A percentile compares a stretch with the other conserved stretches of the same genome.
Conservation (phyloP, 2,797 vertebrate genomes). For the Neopelma chrysocephalum region DNA sequence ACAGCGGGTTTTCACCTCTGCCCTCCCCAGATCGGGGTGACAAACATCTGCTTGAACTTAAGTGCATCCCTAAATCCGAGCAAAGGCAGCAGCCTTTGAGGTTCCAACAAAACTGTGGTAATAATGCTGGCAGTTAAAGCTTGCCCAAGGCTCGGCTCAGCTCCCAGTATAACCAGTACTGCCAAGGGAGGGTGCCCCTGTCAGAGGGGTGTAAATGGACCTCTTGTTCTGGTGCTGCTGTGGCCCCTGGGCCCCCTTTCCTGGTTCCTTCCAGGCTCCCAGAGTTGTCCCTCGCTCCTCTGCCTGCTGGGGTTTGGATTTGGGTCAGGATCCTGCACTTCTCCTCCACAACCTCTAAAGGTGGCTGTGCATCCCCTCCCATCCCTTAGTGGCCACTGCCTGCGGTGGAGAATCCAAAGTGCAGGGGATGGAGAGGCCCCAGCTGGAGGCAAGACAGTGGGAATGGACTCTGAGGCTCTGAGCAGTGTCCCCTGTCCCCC, state of each 20-base stretch:
- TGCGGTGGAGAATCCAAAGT: fast-evolving
- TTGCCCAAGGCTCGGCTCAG: neutral
- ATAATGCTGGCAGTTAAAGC: neutral
- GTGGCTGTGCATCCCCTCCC: neutral
- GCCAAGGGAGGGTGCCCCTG: neutral
- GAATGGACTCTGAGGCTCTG: neutral
- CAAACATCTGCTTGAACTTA: neutral
- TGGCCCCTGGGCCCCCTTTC: neutral
- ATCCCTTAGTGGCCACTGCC: neutral
- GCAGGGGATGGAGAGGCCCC: neutral
- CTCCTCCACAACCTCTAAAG: neutral
- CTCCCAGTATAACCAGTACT: neutral
- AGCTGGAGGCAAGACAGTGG: neutral
- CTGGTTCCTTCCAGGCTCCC: neutral
- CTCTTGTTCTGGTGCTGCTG: neutral
- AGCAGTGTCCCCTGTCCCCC: neutral
- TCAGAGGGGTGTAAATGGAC: neutral
- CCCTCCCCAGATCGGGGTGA: neutral
- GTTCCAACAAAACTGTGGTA: neutral
- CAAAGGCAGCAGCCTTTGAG: neutral
- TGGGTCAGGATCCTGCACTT: neutral
- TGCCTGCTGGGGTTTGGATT: neutral
- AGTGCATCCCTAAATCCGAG: neutral
- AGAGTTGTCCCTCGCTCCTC: fast-evolving
- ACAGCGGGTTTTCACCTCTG: fast-evolving